These are phyloP conservation scores for Drosophila nebulosa DNA, from an alignment of 1,140 invertebrate genomes.

Conservation along the genomic window DNA sequence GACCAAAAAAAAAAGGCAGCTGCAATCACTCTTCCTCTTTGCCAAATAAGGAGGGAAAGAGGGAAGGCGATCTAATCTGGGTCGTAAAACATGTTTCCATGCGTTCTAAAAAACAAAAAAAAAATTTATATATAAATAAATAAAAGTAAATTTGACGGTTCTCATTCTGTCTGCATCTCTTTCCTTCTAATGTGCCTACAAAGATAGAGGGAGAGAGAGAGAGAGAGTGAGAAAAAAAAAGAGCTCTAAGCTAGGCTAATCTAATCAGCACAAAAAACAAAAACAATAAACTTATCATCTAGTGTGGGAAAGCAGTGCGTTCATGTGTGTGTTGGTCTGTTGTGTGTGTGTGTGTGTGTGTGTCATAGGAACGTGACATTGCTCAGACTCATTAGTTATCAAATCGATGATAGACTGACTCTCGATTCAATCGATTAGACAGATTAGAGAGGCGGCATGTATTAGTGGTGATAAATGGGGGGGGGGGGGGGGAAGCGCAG, in stretches of 20 bases:
- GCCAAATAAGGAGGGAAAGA: background rate
- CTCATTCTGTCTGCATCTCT: background rate
- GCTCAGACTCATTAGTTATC: background rate
- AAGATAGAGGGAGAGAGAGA: too few relatives aligned
- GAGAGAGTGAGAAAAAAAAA: too few relatives aligned
- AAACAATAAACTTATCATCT: background rate
- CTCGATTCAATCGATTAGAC: background rate
- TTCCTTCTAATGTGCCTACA: slow-evolving; percentile 6
- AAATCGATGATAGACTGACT: background rate
- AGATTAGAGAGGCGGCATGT: too few relatives aligned
- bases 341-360: background rate
- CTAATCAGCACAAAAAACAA: slow-evolving; percentile 10
- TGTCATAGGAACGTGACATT: background rate
- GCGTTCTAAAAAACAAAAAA: slow-evolving; percentile 7
- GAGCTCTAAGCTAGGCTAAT: background rate
- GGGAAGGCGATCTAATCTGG: slow-evolving; percentile 47
- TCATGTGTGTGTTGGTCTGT: background rate
- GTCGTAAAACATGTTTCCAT: slow-evolving; percentile 45
- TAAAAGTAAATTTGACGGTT: slow-evolving; percentile 10
- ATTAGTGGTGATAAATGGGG: too few relatives aligned
- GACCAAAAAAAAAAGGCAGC: slow-evolving; percentile 32
- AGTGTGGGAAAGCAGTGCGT: background rate
- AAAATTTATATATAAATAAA: background rate
- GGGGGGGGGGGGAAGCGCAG: too few relatives aligned
- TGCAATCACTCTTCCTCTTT: slow-evolving; percentile 7